Evolutionary conservation across 2,113 vertebrate species (phyloP).

Genomic region (Otocyon megalotis): DNA sequence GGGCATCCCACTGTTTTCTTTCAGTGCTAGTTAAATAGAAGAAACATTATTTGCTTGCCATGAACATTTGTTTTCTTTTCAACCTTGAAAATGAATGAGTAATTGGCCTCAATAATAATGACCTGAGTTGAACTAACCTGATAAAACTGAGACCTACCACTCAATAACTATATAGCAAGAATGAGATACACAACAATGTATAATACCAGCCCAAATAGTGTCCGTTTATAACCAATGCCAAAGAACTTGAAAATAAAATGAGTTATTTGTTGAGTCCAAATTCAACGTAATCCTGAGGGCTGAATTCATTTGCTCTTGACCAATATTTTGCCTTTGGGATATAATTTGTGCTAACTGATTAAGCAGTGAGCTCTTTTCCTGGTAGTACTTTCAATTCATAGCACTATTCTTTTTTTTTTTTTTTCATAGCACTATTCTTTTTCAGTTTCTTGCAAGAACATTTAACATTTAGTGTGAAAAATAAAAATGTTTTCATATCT

Average conservation of each 20-base stretch:
- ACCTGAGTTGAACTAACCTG: background rate
- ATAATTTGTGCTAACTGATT: background rate
- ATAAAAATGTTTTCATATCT: background rate
- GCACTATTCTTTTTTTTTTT: background rate
- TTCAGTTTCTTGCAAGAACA: background rate
- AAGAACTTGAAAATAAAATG: background rate
- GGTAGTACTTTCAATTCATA: background rate
- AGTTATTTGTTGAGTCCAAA: background rate
- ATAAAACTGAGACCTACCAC: background rate
- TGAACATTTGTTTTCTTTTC: background rate
- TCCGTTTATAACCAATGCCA: background rate
- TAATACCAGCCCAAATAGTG: fast-evolving
- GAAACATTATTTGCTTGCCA: background rate
- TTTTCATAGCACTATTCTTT: background rate
- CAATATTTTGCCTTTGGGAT: background rate
- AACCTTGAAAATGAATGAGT: background rate
- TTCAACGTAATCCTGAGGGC: background rate
- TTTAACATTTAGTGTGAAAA: background rate
- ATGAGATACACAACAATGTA: background rate
- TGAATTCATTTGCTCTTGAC: background rate
- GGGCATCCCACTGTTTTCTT: background rate
- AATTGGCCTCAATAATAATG: background rate
- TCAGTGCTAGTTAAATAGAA: background rate
- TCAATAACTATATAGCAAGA: background rate
- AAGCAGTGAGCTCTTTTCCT: background rate